Evolutionary conservation across 2,888 invertebrate genomes (phyloP), one percentile per base, ranked within the genome.

Genomic region (Catocala fraxini): DNA sequence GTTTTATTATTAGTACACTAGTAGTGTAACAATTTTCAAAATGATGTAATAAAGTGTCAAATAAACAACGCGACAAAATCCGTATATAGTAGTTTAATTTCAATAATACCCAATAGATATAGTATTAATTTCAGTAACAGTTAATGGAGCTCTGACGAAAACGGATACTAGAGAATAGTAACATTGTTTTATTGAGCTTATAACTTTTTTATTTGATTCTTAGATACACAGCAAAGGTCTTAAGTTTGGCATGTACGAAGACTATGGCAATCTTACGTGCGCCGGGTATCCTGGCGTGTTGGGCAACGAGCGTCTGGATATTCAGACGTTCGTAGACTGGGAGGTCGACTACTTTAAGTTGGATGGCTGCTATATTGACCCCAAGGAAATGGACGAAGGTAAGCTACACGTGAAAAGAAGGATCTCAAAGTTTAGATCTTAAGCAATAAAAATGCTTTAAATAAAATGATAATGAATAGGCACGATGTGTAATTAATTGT

Each of bases 221-320:
- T n/a, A 97, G 97, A 92, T 97, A 56, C 97, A 98, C 80, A 87
- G 89, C 7, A 95, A 94, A 80, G 97, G 97, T 0, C 87, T 98
- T 13, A 97, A 97, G 85, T 96, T 98, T 83, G 98, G 97, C 6
- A 96, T 98, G 76, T 98, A 98, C 84, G 96, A 96, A 75, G 97
- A 98, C 86, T 97, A 96, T 81, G 98, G 98, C 0, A 96, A 95
- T 34, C 87, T 93, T 63, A 98, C 98, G 0, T 98, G 97, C 81
- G 97, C 95, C 1, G 97, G 97, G 0, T 97, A 96, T 84, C 97
- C 97, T 0, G 98, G 97, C 4, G 96, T 96, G 57, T 87, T 96
- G 7, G 95, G 95, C 4, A 92, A 96, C 79, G 94, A 97, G 75
- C 91, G 95, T 78, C 75, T 90, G 3, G 98, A 98, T 81, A 96